Evolutionary conservation across 2,888 invertebrate species (phyloP), one percentile per base, ranked within the genome.

Genomic region (Lepidonotus clava): DNA sequence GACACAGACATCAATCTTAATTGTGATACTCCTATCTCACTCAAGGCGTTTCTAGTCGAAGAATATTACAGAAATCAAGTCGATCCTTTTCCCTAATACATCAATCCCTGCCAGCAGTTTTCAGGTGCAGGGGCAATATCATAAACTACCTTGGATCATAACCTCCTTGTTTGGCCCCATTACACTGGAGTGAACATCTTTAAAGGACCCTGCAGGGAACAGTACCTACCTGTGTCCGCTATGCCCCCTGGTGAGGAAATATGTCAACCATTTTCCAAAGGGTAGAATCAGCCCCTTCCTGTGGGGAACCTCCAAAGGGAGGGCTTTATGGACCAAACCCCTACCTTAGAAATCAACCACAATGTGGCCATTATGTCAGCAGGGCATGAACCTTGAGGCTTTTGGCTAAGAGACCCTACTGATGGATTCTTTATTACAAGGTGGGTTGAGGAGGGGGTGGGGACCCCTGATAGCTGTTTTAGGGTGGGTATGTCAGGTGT

Each of bases 341-440:
- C 28, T 61, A 61, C 21, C 28, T n/a, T 61, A 28, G 61, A 61
- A 4, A 61, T 18, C 24, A 14, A 5, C 1, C 28, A 61, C 61
- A 61, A 61, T 61, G 61, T 28, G 61, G 61, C 24, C 24, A 61
- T 61, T 61, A 8, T 61, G 24, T 24, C 28, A 32, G 61, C 28
- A 46, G 61, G 56, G 8, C 11, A 1, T n/a, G n/a, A 61, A 14
- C 11, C 61, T 32, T 1, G 61, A 1, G 61, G 61, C 28, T n/a
- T 28, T 11, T 28, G 5, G 61, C 2, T 28, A 2, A 32, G 4
- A 24, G 14, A 1, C 24, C 4, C 11, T 32, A 4, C 18, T 61
- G 61, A 61, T 61, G 61, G 61, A 61, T 61, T 61, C 61, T 28
- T 28, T 61, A 61, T 61, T 61, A 61, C 61, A 61, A 6, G 6